Evolutionary conservation across 2,797 vertebrate genomes (phyloP).

Genomic region (Podarcis lilfordi): DNA sequence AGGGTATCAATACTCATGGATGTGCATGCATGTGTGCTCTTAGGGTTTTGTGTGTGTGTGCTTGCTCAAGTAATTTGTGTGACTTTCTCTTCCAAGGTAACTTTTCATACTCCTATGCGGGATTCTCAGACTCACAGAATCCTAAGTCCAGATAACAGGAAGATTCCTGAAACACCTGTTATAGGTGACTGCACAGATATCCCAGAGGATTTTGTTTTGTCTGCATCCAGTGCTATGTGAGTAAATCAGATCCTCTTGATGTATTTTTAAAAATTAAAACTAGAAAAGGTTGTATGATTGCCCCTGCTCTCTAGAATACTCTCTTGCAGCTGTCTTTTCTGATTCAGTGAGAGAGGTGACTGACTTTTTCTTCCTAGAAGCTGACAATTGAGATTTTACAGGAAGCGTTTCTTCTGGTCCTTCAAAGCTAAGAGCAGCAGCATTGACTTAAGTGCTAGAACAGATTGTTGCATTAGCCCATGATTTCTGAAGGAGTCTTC

Average conservation of each 20-base stretch:
- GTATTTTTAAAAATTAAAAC: too few relatives aligned
- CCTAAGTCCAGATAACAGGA: conserved; percentile 80
- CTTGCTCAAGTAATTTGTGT: background rate
- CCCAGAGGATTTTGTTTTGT: conserved; percentile 62
- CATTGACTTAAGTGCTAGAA: background rate
- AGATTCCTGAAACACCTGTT: conserved; percentile 69
- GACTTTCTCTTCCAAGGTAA: conserved; percentile 81
- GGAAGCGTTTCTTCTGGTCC: background rate
- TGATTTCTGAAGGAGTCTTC: background rate
- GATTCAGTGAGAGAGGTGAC: background rate
- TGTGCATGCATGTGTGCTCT: background rate
- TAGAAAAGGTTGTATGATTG: background rate
- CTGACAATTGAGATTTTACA: background rate
- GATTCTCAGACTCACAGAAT: conserved; percentile 90
- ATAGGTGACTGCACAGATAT: conserved; percentile 61
- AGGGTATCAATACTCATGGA: background rate
- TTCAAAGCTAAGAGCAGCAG: background rate
- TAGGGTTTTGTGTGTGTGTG: background rate
- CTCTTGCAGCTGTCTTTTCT: background rate
- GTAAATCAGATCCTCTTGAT: conserved; percentile 39
- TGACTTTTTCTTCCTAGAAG: background rate
- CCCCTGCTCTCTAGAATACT: accelerated
- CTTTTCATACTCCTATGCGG: conserved; percentile 93
- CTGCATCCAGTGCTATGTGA: conserved; percentile 72
- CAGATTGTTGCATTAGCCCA: too few relatives aligned